Evolutionary conservation across 2,888 invertebrate species (phyloP).

Genomic region (Drosophila neotestacea): DNA sequence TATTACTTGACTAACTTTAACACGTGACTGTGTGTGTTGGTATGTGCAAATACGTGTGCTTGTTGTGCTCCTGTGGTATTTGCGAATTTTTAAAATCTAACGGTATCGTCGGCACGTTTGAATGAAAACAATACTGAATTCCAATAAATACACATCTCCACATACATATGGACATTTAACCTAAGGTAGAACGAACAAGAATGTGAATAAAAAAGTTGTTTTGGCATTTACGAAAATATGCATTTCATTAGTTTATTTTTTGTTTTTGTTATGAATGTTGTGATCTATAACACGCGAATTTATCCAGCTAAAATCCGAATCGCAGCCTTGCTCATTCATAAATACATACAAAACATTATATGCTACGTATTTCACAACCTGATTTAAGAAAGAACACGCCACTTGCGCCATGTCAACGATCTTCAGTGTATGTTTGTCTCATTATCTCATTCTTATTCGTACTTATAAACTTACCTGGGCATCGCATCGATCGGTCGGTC

Average conservation of each 20-base stretch:
- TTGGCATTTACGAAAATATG: slow-evolving; percentile 64
- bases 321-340: slow-evolving; percentile 66
- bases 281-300: slow-evolving; percentile 39
- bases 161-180: slow-evolving; percentile 2
- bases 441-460: slow-evolving; percentile 44
- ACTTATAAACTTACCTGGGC: slow-evolving; percentile 44
- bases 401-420: slow-evolving; percentile 77
- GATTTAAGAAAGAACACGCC: slow-evolving; percentile 64
- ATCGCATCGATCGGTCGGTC: slow-evolving; percentile 1
- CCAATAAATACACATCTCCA: slow-evolving; percentile 9
- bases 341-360: slow-evolving; percentile 40
- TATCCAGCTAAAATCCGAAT: slow-evolving; percentile 19
- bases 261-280: slow-evolving; percentile 27
- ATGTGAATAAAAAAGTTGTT: slow-evolving; percentile 50
- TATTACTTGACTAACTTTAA: slow-evolving; percentile 25
- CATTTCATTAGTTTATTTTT: slow-evolving; percentile 46
- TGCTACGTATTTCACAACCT: slow-evolving; percentile 75
- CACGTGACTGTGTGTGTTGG: slow-evolving; percentile 19
- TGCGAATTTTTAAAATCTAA: slow-evolving; percentile 47
- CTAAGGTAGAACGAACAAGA: slow-evolving; percentile 45
- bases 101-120: slow-evolving; percentile 56
- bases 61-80: slow-evolving; percentile 15
- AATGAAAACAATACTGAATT: slow-evolving; percentile 15
- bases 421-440: slow-evolving; percentile 39
- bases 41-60: slow-evolving; percentile 42